Base-by-base conservation (phyloP, 2,888 invertebrate genomes). In the Diabrotica balteata region DNA sequence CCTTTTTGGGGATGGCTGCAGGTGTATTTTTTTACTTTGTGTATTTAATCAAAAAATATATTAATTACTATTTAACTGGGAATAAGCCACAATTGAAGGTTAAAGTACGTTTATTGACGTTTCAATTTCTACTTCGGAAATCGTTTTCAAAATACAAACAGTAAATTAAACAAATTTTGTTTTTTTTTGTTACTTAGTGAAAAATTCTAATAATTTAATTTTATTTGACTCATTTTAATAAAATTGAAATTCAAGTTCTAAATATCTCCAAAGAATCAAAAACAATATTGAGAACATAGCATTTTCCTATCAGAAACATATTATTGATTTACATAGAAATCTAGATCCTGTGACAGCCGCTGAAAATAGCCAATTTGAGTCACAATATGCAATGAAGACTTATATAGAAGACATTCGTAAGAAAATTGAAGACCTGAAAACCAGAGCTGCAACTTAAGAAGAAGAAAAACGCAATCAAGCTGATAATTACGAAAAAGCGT, bases 211-310 rank as follows among this genome's bases (percentile, higher is more conserved):
- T n/a, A n/a, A n/a, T n/a, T n/a, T n/a, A n/a, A n/a, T n/a, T n/a
- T n/a, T n/a, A n/a, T n/a, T n/a, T n/a, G n/a, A n/a, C n/a, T n/a
- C n/a, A n/a, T n/a, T n/a, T n/a, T n/a, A n/a, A n/a, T n/a, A n/a
- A n/a, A n/a, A n/a, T n/a, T n/a, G n/a, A n/a, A 77, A 75, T 47
- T 77, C 74, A 7, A 82, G 80, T 68, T 77, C 79, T 6, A 74
- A 76, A 46, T 83, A 78, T 72, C 70, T 84, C 42, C 67, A 76
- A 42, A 77, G 78, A 50, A 80, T 82, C 22, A 81, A 81, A 69
- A 81, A 80, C 55, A 80, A 81, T 58, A 79, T 84, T 47, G 80
- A 83, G 52, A 82, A 82, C 64, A 75, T 83, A 10, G 80, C 80
- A 66, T 81, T 81, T 67, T 74, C 80, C 7, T 81, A 80, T 63